These are phyloP conservation scores for Speoplatyrhinus poulsoni DNA, from an alignment of 2,113 vertebrate genomes.

Conservation along the genomic window DNA sequence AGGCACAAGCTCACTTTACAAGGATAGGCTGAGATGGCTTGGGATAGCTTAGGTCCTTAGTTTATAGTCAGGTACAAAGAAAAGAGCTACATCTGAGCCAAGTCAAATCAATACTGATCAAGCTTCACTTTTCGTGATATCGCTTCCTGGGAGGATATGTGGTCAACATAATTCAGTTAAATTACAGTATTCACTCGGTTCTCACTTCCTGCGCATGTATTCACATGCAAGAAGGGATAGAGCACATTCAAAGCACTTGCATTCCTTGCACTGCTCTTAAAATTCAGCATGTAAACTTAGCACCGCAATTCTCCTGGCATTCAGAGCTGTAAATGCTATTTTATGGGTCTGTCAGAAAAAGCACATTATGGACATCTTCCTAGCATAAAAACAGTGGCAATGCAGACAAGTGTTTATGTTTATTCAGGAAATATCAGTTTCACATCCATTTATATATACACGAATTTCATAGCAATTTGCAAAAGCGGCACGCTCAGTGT, in stretches of 20 bases:
- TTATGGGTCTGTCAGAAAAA: constrained; percentile 77
- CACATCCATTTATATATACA: constrained; percentile 49
- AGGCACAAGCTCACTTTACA: too few species aligned
- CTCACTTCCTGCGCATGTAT: constrained; percentile 79
- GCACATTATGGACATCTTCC: constrained; percentile 66
- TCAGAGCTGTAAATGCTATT: constrained; percentile 79
- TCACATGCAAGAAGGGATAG: constrained; percentile 73
- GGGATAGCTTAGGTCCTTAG: constrained; percentile 38
- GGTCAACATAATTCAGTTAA: constrained; percentile 79
- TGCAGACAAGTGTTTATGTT: constrained; percentile 63
- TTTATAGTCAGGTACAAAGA: constrained; percentile 43
- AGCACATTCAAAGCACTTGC: constrained; percentile 73
- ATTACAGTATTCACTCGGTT: constrained; percentile 77
- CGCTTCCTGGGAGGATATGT: constrained; percentile 72
- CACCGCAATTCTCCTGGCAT: constrained; percentile 77
- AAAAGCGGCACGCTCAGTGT: constrained; percentile 21
- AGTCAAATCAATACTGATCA: constrained; percentile 70
- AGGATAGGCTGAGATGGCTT: background rate
- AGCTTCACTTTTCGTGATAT: constrained; percentile 57
- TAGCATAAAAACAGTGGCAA: constrained; percentile 67
- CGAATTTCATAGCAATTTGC: constrained; percentile 53
- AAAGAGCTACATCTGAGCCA: constrained; percentile 47
- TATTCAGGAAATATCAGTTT: constrained; percentile 51
- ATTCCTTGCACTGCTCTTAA: constrained; percentile 77
- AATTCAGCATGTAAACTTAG: constrained; percentile 75